These are phyloP conservation scores for Eulithis testata DNA, from an alignment of 2,888 invertebrate species.

Conservation along the genomic window DNA sequence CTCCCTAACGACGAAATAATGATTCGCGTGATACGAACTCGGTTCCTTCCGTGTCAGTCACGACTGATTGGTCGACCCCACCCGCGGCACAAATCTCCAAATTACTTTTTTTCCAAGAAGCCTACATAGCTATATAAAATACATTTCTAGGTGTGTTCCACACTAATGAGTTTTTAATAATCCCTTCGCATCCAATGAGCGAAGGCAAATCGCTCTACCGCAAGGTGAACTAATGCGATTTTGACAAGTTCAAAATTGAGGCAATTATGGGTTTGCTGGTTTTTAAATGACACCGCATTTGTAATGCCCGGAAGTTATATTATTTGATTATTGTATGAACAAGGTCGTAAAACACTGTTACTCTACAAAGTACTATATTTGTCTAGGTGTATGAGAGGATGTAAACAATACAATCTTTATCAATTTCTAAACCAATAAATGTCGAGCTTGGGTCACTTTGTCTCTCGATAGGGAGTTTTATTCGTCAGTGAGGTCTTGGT, in stretches of 20 bases:
- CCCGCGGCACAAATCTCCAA: slow-evolving; percentile 74
- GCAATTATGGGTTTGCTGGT: slow-evolving; percentile 78
- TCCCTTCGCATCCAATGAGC: slow-evolving; percentile 74
- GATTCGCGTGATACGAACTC: slow-evolving; percentile 77
- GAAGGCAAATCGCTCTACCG: slow-evolving; percentile 69
- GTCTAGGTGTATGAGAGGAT: slow-evolving; percentile 45
- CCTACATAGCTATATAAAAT: slow-evolving; percentile 46
- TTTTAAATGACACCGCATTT: slow-evolving; percentile 74
- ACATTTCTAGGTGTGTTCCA: slow-evolving; percentile 77
- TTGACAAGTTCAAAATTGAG: slow-evolving; percentile 83
- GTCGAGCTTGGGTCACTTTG: slow-evolving; percentile 42
- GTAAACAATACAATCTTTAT: slow-evolving; percentile 59
- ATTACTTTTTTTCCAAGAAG: slow-evolving; percentile 78
- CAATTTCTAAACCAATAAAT: slow-evolving; percentile 48
- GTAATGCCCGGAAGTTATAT: slow-evolving; percentile 64
- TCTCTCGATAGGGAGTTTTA: slow-evolving; percentile 35
- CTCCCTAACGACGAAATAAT: slow-evolving; percentile 82
- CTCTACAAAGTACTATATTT: slow-evolving; percentile 47
- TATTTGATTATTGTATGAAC: slow-evolving; percentile 37
- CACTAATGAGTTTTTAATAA: slow-evolving; percentile 83
- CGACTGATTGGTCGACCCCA: slow-evolving; percentile 72
- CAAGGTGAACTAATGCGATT: slow-evolving; percentile 80
- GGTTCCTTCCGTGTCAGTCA: slow-evolving; percentile 81
- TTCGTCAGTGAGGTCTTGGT: slow-evolving; percentile 55
- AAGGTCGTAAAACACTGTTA: slow-evolving; percentile 26